Evolutionary conservation across 1,140 invertebrate species (phyloP), one percentile per base, ranked within the genome.

Genomic region (Drosophila sechellia): DNA sequence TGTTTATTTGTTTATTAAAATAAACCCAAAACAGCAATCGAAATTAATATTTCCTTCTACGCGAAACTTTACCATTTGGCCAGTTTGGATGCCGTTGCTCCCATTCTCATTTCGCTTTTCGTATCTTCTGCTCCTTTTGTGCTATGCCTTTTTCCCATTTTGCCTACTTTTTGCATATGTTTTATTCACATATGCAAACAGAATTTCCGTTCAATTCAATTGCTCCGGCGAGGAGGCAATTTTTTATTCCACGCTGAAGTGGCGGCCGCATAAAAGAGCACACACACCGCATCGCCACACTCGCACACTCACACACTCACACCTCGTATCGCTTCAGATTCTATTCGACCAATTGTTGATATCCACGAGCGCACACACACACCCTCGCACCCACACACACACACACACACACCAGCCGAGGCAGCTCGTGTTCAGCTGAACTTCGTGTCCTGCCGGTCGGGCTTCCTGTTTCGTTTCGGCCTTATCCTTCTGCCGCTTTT

Each of bases 131-230:
- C 11, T 39, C 13, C 10, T 8, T 48, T 48, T 68, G 31, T 31
- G 31, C 8, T 31, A 3, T 31, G 10, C 37, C 34, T 55, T 68
- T 68, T 56, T 57, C 42, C 42, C 42, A 40, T 35, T 66, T 68
- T 12, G 37, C 49, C 61, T 68, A 39, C 43, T 78, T 77, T 77
- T 77, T 77, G 58, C 39, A 73, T 61, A 72, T 89, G 79, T 89
- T 89, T 89, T 80, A 89, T 87, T 87, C 85, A 89, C 83, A 80
- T 87, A 87, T 87, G 84, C 85, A 87, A 87, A 87, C 84, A 90
- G 69, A 74, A 80, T 89, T 84, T 87, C 79, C 79, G 77, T 79
- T 89, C 68, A 86, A 86, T 86, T 86, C 83, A 87, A 87, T 86
- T 86, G 64, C 69, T 58, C 64, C 64, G 59, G 43, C 60, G 60